Conservation (phyloP, 2,797 vertebrate species). For the Xyrichtys novacula region DNA sequence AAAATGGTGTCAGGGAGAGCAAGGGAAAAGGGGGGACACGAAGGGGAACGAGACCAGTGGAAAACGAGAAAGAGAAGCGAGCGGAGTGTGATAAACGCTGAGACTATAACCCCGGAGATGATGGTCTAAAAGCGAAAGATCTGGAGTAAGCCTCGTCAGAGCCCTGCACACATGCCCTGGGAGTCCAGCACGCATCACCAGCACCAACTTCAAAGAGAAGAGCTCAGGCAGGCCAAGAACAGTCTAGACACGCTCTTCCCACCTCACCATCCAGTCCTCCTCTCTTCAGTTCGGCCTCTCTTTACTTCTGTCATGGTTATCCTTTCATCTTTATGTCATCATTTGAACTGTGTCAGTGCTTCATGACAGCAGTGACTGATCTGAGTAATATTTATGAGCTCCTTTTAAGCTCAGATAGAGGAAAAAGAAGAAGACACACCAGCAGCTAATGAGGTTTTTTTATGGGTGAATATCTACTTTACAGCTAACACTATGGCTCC, state of each 20-base stretch:
- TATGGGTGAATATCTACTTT: not conserved
- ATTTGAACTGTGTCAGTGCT: conserved; percentile 23
- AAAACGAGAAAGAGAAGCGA: conserved; percentile 9
- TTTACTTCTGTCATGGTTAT: conserved; percentile 41
- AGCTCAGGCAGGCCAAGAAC: conserved; percentile 68
- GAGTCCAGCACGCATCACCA: conserved; percentile 60
- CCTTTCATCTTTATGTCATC: conserved; percentile 33
- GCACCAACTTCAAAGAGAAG: conserved; percentile 70
- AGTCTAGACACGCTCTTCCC: conserved; percentile 77
- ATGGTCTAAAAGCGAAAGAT: conserved; percentile 66
- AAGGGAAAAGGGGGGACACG: conserved; percentile 9
- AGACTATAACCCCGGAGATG: conserved; percentile 66
- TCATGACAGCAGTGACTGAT: conserved; percentile 23
- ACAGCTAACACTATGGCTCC: not conserved
- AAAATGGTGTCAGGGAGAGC: conserved; percentile 59
- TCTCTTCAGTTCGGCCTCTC: conserved; percentile 48
- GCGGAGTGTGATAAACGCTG: conserved; percentile 14
- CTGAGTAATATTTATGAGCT: conserved; percentile 17
- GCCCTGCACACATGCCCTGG: conserved; percentile 66
- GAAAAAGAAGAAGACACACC: not conserved
- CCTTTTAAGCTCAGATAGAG: conserved; percentile 1
- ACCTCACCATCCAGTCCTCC: conserved; percentile 52
- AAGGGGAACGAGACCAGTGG: conserved; percentile 42
- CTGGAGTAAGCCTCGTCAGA: conserved; percentile 65
- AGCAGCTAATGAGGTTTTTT: not conserved